Base-by-base conservation (phyloP, 2,113 vertebrate species). In the Elephantulus edwardii region DNA sequence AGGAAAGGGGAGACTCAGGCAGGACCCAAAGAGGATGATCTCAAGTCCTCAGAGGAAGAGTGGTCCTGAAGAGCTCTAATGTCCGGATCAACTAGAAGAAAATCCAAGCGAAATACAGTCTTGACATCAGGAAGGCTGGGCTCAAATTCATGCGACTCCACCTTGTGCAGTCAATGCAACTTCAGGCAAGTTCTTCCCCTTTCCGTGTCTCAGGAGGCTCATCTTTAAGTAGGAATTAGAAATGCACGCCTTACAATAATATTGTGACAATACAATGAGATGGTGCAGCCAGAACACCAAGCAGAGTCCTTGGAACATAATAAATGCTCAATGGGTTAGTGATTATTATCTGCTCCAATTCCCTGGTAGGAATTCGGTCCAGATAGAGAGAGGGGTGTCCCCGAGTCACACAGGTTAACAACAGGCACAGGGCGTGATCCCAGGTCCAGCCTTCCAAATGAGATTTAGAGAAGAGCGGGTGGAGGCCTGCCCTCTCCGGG, bases 401-500 rank as follows among this genome's bases (percentile, higher is more conserved):
- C 93, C 3, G 0, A 14, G 44, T 62, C 74, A 84, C 89, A 86
- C 75, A 90, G 89, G 60, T 58, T 30, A 58, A 68, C 70, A 48
- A 48, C 52, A 80, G 28, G 19, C 58, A 6, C 64, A 26, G 52
- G 62, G 66, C 38, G 2, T 48, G 77, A 88, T 70, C 77, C 72
- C n/a, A 40, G 44, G 62, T 82, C 72, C 56, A 42, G 28, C 2
- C 28, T 83, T 50, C 54, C 70, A 4, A 42, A 33, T 79, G 74
- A 74, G 50, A 58, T 48, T 46, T 33, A 50, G 64, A 58, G 58
- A 70, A 89, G 86, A 81, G 66, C 5, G 60, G 84, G 86, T 82
- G 77, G 91, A n/a, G 38, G 83, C 52, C 52, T 58, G 38, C 70
- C 72, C 79, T 48, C 83, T 83, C 76, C 22, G 70, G 88, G 89